phyloP scores from a whole-genome alignment of 2,797 vertebrate genomes.

The Gymnoscopelus microlampas region DNA sequence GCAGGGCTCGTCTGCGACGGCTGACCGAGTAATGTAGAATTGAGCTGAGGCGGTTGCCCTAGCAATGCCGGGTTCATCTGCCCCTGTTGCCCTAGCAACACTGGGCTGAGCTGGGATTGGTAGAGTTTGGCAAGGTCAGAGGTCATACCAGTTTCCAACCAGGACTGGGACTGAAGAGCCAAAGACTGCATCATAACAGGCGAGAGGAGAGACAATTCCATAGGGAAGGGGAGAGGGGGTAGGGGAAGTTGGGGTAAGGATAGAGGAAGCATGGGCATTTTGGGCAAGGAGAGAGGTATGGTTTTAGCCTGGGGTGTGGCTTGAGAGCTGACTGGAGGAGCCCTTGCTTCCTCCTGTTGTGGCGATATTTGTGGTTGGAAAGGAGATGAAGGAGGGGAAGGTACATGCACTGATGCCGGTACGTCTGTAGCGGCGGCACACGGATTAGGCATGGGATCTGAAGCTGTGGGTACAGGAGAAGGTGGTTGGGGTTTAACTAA shows the following conservation, averaged over 20 bases:
- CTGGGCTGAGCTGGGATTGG: slow-evolving; percentile 88
- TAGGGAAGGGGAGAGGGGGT: slow-evolving; percentile 82
- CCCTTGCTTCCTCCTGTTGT: slow-evolving; percentile 53
- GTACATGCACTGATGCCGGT: slow-evolving; percentile 28
- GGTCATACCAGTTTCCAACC: slow-evolving; percentile 88
- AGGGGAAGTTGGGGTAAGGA: slow-evolving; percentile 68
- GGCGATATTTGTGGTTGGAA: slow-evolving; percentile 49
- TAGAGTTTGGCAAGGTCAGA: slow-evolving; percentile 93
- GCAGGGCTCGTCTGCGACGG: slow-evolving; percentile 58
- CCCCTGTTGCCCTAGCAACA: slow-evolving; percentile 60
- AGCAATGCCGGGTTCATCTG: slow-evolving; percentile 69
- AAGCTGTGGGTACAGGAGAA: slow-evolving; percentile 40
- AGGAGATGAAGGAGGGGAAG: slow-evolving; percentile 49
- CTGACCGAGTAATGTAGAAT: slow-evolving; percentile 59
- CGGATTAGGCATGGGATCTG: slow-evolving; percentile 48
- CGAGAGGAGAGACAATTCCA: slow-evolving; percentile 94
- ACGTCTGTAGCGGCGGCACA: slow-evolving; percentile 41
- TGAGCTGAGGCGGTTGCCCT: slow-evolving; percentile 64
- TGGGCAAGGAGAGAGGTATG: slow-evolving; percentile 61
- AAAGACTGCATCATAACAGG: slow-evolving; percentile 95
- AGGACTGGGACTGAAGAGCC: slow-evolving; percentile 87
- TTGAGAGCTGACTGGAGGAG: slow-evolving; percentile 48
- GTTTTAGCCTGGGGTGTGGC: slow-evolving; percentile 49
- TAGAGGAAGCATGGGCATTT: slow-evolving; percentile 71
- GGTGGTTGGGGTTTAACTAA: slow-evolving; percentile 72